Conservation (phyloP, 1,140 invertebrate species). For the Pseudobourletiella spinata region DNA sequence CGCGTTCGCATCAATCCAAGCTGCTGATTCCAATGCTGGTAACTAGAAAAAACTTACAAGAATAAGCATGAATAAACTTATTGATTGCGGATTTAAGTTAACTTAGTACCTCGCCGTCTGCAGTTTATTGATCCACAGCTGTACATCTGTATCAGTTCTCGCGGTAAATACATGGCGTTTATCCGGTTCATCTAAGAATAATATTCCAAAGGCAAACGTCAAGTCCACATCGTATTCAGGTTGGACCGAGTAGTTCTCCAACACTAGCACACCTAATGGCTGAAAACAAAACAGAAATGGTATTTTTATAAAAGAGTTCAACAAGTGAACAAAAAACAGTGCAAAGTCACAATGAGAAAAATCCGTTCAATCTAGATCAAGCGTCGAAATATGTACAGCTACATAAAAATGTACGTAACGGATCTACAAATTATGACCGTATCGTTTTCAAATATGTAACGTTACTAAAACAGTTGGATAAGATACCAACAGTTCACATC, state of each 20-base stretch:
- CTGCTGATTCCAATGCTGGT: slow-evolving; percentile 19
- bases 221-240: slow-evolving; percentile 50
- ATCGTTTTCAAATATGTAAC: too few species aligned
- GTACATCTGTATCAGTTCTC: slow-evolving; percentile 52
- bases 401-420: too few species aligned
- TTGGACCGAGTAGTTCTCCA: slow-evolving; percentile 57
- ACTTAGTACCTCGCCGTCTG: slow-evolving; percentile 43
- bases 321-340: too few species aligned
- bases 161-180: slow-evolving; percentile 55
- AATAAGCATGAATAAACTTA: neutral
- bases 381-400: too few species aligned
- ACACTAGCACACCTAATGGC: slow-evolving; percentile 55
- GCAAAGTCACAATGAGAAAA: too few species aligned
- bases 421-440: too few species aligned
- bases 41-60: neutral
- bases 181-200: slow-evolving; percentile 55
- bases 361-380: too few species aligned
- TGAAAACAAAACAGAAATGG: slow-evolving; percentile 37
- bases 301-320: too few species aligned
- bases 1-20: neutral
- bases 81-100: neutral
- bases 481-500: too few species aligned
- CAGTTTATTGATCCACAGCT: slow-evolving; percentile 52
- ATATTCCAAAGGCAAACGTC: slow-evolving; percentile 58
- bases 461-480: too few species aligned